Percentiles rank a stretch among this genome's conserved stretches.
These are phyloP conservation scores for Thereva nobilitata DNA, from an alignment of 2,888 invertebrate species.

Conservation along the genomic window DNA sequence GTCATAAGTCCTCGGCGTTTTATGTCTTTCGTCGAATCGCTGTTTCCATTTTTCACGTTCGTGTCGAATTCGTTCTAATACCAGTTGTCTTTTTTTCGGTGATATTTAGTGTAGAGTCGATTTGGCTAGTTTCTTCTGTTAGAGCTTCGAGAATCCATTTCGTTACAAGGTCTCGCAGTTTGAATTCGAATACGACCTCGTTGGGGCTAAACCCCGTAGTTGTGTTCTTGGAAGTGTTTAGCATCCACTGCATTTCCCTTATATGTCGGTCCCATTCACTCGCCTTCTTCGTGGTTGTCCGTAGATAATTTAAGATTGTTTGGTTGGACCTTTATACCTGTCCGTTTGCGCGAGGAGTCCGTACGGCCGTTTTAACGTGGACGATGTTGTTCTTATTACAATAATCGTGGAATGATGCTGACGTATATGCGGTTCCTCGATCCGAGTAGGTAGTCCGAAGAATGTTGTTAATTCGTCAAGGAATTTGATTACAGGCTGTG, in stretches of 20 bases:
- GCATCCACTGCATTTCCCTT: neutral
- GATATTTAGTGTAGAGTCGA: too few species aligned
- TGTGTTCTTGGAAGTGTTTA: neutral
- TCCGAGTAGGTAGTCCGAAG: conserved; percentile 9
- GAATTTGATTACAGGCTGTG: neutral
- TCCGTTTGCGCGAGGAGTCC: conserved; percentile 44
- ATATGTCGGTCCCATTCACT: neutral
- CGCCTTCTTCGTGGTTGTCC: neutral
- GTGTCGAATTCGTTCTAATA: too few species aligned
- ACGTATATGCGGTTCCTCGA: conserved; percentile 19
- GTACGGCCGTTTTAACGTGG: conserved; percentile 45
- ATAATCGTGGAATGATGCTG: too few species aligned
- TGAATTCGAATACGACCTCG: neutral
- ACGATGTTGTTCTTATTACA: conserved; percentile 41
- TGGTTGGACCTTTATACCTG: conserved; percentile 40
- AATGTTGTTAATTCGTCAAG: neutral
- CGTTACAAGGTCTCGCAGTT: neutral
- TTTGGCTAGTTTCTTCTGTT: neutral
- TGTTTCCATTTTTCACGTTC: too few species aligned
- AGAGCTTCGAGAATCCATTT: neutral
- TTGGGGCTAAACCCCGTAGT: neutral
- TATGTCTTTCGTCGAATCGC: too few species aligned
- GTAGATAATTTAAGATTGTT: neutral
- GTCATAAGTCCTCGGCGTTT: too few species aligned
- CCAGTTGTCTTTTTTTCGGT: too few species aligned